A percentile compares a stretch with the other conserved stretches of the same genome.
These are phyloP conservation scores for Ammospiza maritima DNA, from an alignment of 2,797 vertebrate genomes.

Conservation along the genomic window DNA sequence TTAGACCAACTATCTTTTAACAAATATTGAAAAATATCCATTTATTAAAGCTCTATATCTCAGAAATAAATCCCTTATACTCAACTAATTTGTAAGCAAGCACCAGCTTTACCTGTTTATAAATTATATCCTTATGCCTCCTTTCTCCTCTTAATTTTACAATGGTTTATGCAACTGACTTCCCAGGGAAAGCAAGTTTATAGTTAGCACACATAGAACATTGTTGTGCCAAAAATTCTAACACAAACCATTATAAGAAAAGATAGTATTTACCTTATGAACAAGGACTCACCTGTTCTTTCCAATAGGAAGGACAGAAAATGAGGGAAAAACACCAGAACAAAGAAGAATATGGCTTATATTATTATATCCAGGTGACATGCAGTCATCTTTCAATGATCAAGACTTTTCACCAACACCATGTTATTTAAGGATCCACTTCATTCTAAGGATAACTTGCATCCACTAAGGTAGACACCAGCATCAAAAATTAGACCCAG, in stretches of 20 bases:
- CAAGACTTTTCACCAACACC: neutral
- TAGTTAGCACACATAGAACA: neutral
- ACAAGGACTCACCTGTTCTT: neutral
- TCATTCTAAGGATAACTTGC: neutral
- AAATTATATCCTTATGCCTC: neutral
- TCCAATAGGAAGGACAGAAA: neutral
- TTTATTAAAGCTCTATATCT: neutral
- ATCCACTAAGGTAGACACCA: neutral
- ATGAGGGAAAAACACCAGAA: neutral
- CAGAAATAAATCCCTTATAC: neutral
- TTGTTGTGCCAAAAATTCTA: neutral
- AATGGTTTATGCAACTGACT: neutral
- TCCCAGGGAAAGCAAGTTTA: constrained; percentile 1
- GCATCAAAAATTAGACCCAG: neutral
- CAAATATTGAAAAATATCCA: neutral
- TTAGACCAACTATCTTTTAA: too few relatives aligned
- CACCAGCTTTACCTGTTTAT: neutral
- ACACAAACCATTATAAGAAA: neutral
- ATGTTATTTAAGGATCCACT: neutral
- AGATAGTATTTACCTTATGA: neutral
- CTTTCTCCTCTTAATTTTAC: neutral
- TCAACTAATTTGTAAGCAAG: neutral
- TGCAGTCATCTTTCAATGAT: neutral
- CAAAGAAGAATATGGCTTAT: neutral
- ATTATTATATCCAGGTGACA: neutral